Evolutionary conservation across 2,888 invertebrate species (phyloP).

Genomic region (Pristionchus japonicus): DNA sequence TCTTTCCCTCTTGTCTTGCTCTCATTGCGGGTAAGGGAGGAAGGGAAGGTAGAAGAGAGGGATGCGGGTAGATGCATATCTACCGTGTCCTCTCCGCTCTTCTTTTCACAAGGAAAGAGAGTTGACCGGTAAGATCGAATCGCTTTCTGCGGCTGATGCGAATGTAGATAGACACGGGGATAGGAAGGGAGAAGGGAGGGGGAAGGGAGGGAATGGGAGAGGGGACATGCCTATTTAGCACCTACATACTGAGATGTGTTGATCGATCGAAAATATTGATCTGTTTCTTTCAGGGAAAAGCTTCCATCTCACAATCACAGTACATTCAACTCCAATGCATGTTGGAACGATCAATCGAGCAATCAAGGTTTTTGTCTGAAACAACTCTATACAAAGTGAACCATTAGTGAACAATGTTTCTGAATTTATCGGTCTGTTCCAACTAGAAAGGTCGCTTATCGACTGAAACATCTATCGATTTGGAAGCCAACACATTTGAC

Average conservation of each 20-base stretch:
- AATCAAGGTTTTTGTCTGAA: too few relatives aligned
- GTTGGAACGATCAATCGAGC: slow-evolving; percentile 94
- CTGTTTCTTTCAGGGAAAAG: slow-evolving; percentile 85
- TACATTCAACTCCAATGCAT: slow-evolving; percentile 93
- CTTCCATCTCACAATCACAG: slow-evolving; percentile 94
- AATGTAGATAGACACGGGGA: background rate
- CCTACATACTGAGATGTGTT: background rate
- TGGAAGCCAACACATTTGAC: too few relatives aligned
- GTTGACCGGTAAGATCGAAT: slow-evolving; percentile 9
- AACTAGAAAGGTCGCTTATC: too few relatives aligned
- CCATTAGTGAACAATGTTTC: background rate
- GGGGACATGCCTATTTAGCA: background rate
- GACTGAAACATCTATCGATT: too few relatives aligned
- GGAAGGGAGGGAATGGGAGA: background rate
- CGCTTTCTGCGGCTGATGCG: slow-evolving; percentile 39
- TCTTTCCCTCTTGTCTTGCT: background rate
- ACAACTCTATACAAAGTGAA: background rate
- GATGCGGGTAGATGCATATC: slow-evolving; percentile 39
- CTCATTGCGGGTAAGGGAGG: background rate
- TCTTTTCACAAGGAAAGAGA: background rate
- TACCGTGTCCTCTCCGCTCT: slow-evolving; percentile 40
- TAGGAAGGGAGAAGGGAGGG: background rate
- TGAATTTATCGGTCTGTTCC: too few relatives aligned
- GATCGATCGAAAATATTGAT: too few relatives aligned
- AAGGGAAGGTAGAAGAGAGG: too few relatives aligned